Evolutionary conservation across 2,113 vertebrate species (phyloP), one percentile per base, ranked within the genome.

Genomic region (Arenaria interpres): DNA sequence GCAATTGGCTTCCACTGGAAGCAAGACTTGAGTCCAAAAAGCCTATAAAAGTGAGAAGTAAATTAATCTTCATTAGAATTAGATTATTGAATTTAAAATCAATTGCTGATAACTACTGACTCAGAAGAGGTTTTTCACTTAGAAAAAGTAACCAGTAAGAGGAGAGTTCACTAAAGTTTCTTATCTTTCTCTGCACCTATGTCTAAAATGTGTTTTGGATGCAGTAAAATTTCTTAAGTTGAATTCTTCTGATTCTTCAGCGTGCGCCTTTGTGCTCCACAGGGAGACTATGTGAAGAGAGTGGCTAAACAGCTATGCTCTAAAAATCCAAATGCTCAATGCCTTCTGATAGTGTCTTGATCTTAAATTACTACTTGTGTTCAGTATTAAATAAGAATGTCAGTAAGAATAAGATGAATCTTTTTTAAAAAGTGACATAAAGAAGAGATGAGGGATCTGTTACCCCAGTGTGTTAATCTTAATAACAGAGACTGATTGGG

Each of bases 61-160:
- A 98, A 98, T 98, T 98, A 86, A 98, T 98, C 98, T 99, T 99
- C 98, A 98, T 98, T 98, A 98, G 88, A 96, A 96, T 96, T 97
- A 98, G 82, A 97, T 98, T 94, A 87, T 91, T 97, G 95, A 96
- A 95, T 97, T 95, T 94, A 96, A 91, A 97, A 68, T 90, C 92
- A 97, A 87, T 93, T 96, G 86, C 77, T 96, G 90, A 96, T 96
- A 77, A 92, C 92, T 97, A 92, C 97, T 98, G 98, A 98, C 91
- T 97, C 95, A 80, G 18, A 91, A 68, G 67, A n/a, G 63, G 5
- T 57, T 92, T 39, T 54, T 15, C 37, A 69, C 54, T 87, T 89
- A 35, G 25, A 56, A 94, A 79, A 85, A 59, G 27, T 96, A 72
- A 79, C 21, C 24, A 76, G 20, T 85, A 79, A 73, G 37, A 32